Evolutionary conservation across 2,797 vertebrate genomes (phyloP), one percentile per base, ranked within the genome.

Genomic region (Semaprochilodus insignis): DNA sequence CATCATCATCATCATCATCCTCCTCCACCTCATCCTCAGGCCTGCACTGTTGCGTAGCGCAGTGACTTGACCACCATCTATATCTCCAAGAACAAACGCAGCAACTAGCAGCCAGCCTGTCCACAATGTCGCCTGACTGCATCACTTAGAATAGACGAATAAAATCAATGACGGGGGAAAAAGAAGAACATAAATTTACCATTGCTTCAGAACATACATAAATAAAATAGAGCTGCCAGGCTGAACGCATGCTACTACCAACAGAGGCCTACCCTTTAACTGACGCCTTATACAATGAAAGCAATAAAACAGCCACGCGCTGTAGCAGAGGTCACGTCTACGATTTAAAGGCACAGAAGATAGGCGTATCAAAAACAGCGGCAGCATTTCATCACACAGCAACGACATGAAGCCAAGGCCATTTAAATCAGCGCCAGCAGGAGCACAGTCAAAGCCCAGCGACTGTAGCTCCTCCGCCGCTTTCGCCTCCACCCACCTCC

Each of bases 401-500:
- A n/a, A 44, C 2, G 11, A 63, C 25, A 1, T 44, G 5, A 14
- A 34, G 40, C 7, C 51, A 34, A 51, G n/a, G 48, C n/a, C 36
- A 70, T 54, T 63, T 6, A 66, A 34, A 15, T 31, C 14, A 66
- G 15, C 27, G 63, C 63, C 27, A 36, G 63, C 31, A 8, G 63
- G 27, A 23, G n/a, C 59, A 1, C 7, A 16, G 19, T 2, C 60
- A 15, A 3, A 63, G 60, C 60, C 60, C 21, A 17, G 31, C 63
- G 27, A 19, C n/a, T 62, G 27, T 11, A 25, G 27, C 65, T 36
- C 65, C 7, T 40, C 19, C 65, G 4, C 34, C 66, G 34, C 34
- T 6, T 17, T 55, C 5, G 25, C 16, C 25, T 55, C 15, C 65
- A 88, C 90, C 89, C 72, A 91, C 90, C 89, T 73, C 83, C 79